Percentiles rank a stretch among this genome's conserved stretches.
Conservation (phyloP, 2,888 invertebrate species). For the Rotaria magnacalcarata region DNA sequence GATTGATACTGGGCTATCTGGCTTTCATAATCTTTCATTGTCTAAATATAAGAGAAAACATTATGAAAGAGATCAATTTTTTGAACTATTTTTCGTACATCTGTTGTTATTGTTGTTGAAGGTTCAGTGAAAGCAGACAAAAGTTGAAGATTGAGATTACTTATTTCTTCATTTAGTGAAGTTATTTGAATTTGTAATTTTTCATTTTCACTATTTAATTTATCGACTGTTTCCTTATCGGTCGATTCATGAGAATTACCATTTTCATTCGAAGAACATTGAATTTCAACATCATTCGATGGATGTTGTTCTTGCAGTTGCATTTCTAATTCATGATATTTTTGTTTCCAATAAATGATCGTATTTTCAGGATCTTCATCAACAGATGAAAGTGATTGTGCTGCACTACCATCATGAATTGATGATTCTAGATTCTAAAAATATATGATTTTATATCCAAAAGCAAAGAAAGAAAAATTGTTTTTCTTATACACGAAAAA, state of each 20-base stretch:
- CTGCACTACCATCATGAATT: neutral
- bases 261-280: neutral
- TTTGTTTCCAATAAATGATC: neutral
- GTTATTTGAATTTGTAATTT: neutral
- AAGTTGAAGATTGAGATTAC: neutral
- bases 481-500: neutral
- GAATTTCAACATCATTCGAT: neutral
- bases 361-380: neutral
- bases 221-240: neutral
- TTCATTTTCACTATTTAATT: neutral
- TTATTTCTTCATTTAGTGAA: neutral
- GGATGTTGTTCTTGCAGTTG: neutral
- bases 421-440: neutral
- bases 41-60: neutral
- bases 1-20: neutral
- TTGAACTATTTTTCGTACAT: neutral
- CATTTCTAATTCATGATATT: neutral
- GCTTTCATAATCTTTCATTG: slow-evolving; percentile 15
- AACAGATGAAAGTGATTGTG: neutral
- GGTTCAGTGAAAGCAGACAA: neutral
- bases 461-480: too few relatives aligned
- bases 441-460: neutral
- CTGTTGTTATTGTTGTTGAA: neutral
- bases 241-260: neutral
- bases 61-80: too few relatives aligned